Evolutionary conservation across 1,140 invertebrate genomes (phyloP), one percentile per base, ranked within the genome.

Genomic region (Aphis craccivora): DNA sequence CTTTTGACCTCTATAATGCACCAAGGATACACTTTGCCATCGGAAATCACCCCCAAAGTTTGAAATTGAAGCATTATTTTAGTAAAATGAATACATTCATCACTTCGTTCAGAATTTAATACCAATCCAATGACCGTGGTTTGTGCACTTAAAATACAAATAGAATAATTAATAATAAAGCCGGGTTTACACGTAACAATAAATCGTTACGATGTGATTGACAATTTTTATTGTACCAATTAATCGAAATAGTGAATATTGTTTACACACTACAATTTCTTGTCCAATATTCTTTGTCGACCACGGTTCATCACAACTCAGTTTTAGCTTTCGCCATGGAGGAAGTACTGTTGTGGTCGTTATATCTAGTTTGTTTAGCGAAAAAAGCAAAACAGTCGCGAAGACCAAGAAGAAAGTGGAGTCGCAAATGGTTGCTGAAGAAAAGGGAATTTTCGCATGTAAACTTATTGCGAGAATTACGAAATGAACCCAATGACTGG

Each of bases 401-500:
- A 81, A 81, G 76, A 81, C 35, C 11, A 81, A 81, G 76, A 81
- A 81, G 76, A 81, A 81, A 37, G 76, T 81, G 76, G 76, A 81
- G 76, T 14, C 76, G 35, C 76, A 18, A 37, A 81, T 81, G 35
- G 76, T 81, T 81, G 76, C 76, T 81, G 76, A 87, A 87, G 84
- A 87, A 48, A 87, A 45, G 40, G 43, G 45, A 45, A 48, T 87
- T 30, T 87, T 87, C 84, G 5, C 84, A 87, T 87, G 9, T 87
- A 25, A 87, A 87, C 45, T 87, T 87, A 87, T 87, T 87, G 45
- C 20, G 30, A 45, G 23, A 87, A 48, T 87, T 87, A 35, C 23
- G 43, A 87, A 45, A 45, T 87, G 40, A 87, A 90, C 51, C 89
- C 48, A 90, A 90, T 90, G 89, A 90, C 89, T 90, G 51, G 89